Evolutionary conservation across 2,113 vertebrate genomes (phyloP), one percentile per base, ranked within the genome.

Genomic region (human): DNA sequence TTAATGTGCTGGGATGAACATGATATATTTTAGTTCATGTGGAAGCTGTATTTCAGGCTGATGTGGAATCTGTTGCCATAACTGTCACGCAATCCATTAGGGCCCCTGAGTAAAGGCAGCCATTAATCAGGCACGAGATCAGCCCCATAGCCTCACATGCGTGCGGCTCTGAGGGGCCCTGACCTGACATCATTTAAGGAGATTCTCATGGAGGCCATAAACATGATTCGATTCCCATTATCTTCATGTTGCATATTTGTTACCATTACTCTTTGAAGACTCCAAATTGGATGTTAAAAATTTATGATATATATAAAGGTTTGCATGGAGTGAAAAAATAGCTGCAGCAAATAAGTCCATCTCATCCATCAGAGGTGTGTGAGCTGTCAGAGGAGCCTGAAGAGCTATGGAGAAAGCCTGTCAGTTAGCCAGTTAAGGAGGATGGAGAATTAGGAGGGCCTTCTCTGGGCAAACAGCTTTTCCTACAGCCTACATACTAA

Each of bases 81-180:
- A 98, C 97, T 98, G 98, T 97, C 97, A 97, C 70, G 92, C 79
- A 23, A 94, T 97, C 98, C 98, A 97, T 98, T 98, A 98, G 97
- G 96, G 93, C 84, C 96, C 94, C 91, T 75, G 90, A 94, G 91
- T 96, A 73, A 68, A 79, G 89, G 85, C 89, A 93, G 93, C 91
- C 1, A 0, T 98, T 94, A 97, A 98, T 98, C 98, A 98, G 94
- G 80, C 96, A 8, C 18, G 57, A 94, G 96, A 97, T 97, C 90
- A 97, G 90, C 90, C 85, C 23, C 10, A 72, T 3, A 86, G 97
- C 25, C 89, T 96, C 88, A 45, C 18, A 0, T 52, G 48, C 95
- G 32, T n/a, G 22, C 45, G 14, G 95, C 95, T 90, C 64, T n/a
- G 59, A 1, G 1, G 83, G 93, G 88, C 94, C 98, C 92, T 85